These are phyloP conservation scores for Echinometra lucunter DNA, from an alignment of 53 echinoderm and acorn worm genomes.

Conservation along the genomic window DNA sequence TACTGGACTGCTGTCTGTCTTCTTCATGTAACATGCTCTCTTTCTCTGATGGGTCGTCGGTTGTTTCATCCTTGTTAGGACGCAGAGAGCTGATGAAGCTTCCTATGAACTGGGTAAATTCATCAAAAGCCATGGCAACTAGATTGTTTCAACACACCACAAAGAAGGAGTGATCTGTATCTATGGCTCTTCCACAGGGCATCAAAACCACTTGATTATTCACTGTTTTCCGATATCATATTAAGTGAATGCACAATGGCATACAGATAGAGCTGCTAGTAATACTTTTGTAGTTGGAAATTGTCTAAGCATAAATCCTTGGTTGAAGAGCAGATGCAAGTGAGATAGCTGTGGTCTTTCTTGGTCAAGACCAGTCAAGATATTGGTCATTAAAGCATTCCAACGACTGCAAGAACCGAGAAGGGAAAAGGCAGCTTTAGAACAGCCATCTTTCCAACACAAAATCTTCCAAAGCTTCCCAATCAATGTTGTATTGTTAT, in stretches of 20 bases:
- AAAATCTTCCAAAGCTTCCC: not conserved
- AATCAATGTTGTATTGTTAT: constrained; percentile 43
- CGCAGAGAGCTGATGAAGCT: constrained; percentile 56
- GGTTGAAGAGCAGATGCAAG: not conserved
- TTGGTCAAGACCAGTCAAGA: not conserved
- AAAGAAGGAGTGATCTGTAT: not conserved
- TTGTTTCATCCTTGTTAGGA: constrained; percentile 53
- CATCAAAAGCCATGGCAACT: constrained; percentile 62
- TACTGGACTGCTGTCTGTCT: not conserved
- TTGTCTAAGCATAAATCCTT: not conserved
- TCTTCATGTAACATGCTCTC: constrained; percentile 56
- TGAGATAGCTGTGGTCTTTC: not conserved
- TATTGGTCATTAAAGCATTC: not conserved
- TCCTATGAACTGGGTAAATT: constrained; percentile 56
- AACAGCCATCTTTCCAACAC: not conserved
- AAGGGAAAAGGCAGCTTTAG: not conserved
- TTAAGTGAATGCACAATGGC: not conserved
- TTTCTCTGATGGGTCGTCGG: constrained; percentile 35
- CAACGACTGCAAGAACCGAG: not conserved
- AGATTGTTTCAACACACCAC: not conserved
- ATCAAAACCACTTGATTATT: not conserved
- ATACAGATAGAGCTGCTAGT: not conserved
- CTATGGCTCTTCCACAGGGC: not conserved
- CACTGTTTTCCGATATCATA: not conserved
- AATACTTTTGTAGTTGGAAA: not conserved